A percentile compares a stretch with the other conserved stretches of the same genome.
These are phyloP conservation scores for Pseudomyrmex gracilis DNA, from an alignment of 1,140 invertebrate genomes.

Conservation along the genomic window DNA sequence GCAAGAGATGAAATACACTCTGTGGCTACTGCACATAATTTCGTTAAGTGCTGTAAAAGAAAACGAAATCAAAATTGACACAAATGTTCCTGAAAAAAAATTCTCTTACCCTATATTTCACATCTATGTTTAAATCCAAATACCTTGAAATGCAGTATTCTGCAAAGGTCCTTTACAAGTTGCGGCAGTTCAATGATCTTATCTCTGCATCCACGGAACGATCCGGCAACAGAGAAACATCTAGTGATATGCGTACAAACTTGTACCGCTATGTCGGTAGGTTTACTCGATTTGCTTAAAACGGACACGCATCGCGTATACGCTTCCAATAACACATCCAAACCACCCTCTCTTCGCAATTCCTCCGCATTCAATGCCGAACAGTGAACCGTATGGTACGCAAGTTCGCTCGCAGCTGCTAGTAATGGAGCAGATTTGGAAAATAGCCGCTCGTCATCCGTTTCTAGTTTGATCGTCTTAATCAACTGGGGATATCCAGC, in stretches of 20 bases:
- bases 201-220: conserved; percentile 95
- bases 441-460: conserved; percentile 96
- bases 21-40: conserved; percentile 92
- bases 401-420: conserved; percentile 96
- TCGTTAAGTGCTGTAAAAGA: conserved; percentile 90
- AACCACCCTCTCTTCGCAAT: conserved; percentile 95
- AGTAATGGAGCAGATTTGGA: conserved; percentile 94
- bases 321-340: conserved; percentile 95
- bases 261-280: conserved; percentile 94
- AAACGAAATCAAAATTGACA: conserved; percentile 37
- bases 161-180: conserved; percentile 94
- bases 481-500: conserved; percentile 99
- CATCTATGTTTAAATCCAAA: conserved; percentile 48
- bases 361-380: conserved; percentile 99
- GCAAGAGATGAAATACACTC: conserved; percentile 94
- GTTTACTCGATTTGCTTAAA: conserved; percentile 91
- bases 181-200: conserved; percentile 94
- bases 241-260: conserved; percentile 96
- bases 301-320: conserved; percentile 97
- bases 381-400: conserved; percentile 98
- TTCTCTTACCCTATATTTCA: neutral
- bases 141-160: conserved; percentile 96
- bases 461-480: conserved; percentile 97
- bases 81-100: neutral
- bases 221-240: conserved; percentile 97